Evolutionary conservation across 1,140 invertebrate genomes (phyloP).

Genomic region (Zaprionus ghesquierei): DNA sequence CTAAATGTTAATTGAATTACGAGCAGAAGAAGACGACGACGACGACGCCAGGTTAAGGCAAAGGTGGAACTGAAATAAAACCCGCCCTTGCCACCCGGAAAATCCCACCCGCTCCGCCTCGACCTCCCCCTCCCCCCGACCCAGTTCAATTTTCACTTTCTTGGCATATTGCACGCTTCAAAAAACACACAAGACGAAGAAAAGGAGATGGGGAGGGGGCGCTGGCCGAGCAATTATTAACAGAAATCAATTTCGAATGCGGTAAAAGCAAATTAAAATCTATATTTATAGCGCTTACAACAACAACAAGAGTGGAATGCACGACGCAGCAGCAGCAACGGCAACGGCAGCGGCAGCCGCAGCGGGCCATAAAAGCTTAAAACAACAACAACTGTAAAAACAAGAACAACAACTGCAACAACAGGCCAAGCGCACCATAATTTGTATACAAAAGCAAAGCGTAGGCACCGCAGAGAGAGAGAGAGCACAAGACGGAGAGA

Average conservation of each 20-base stretch:
- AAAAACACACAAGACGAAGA: neutral
- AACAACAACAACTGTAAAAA: conserved; percentile 63
- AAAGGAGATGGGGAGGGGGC: neutral
- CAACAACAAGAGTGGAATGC: conserved; percentile 54
- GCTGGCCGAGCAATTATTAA: conserved; percentile 41
- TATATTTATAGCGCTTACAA: conserved; percentile 57
- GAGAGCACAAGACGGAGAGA: conserved; percentile 10
- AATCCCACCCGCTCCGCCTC: neutral
- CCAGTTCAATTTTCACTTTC: conserved; percentile 49
- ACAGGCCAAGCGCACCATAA: conserved; percentile 48
- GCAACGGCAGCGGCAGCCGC: neutral
- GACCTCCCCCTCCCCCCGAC: neutral
- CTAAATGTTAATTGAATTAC: conserved; percentile 64
- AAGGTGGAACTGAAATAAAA: conserved; percentile 11
- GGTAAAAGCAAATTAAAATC: conserved; percentile 58
- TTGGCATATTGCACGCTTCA: conserved; percentile 35
- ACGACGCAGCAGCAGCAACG: conserved; percentile 38
- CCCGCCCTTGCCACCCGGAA: neutral
- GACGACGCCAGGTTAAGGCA: conserved; percentile 37
- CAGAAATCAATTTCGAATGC: conserved; percentile 61
- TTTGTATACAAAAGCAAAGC: conserved; percentile 70
- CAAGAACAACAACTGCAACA: conserved; percentile 50
- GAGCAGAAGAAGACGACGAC: conserved; percentile 34
- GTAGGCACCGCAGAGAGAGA: conserved; percentile 7
- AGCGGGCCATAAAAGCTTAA: conserved; percentile 59